These are phyloP conservation scores for Cosmia pyralina DNA, from an alignment of 2,888 invertebrate species.

Conservation along the genomic window DNA sequence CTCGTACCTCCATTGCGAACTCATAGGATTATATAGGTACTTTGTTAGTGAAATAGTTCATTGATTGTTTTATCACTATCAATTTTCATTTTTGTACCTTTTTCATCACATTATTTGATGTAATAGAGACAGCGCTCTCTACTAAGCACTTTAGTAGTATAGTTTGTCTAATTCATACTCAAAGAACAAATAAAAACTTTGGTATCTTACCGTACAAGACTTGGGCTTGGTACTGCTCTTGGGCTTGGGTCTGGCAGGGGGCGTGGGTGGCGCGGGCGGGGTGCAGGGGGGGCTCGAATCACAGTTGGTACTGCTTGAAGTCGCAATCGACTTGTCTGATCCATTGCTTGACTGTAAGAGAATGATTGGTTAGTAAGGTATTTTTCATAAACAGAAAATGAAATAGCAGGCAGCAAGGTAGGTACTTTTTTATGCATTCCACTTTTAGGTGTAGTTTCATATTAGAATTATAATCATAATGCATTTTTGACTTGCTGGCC, in stretches of 20 bases:
- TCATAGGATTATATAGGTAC: neutral
- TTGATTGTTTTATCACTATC: neutral
- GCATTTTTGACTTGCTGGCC: too few relatives aligned
- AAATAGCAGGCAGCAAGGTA: too few relatives aligned
- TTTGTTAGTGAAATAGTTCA: neutral
- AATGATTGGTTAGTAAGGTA: neutral
- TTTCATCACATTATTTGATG: neutral
- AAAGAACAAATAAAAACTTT: constrained; percentile 9
- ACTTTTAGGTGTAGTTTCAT: too few relatives aligned
- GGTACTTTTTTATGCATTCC: too few relatives aligned
- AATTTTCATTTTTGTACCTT: neutral
- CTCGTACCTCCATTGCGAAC: neutral
- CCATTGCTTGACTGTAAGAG: constrained; percentile 82
- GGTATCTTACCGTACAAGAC: constrained; percentile 74
- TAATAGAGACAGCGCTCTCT: neutral
- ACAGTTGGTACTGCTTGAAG: constrained; percentile 71
- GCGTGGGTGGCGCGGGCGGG: constrained; percentile 78
- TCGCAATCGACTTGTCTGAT: constrained; percentile 80
- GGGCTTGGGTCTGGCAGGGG: constrained; percentile 77
- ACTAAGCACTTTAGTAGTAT: neutral
- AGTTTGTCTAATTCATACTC: constrained; percentile 19
- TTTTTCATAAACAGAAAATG: neutral
- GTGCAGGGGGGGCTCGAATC: constrained; percentile 85
- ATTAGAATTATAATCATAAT: too few relatives aligned
- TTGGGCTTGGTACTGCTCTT: constrained; percentile 75